Evolutionary conservation across 2,888 invertebrate species (phyloP), one percentile per base, ranked within the genome.

Genomic region (Ditula angustiorana): DNA sequence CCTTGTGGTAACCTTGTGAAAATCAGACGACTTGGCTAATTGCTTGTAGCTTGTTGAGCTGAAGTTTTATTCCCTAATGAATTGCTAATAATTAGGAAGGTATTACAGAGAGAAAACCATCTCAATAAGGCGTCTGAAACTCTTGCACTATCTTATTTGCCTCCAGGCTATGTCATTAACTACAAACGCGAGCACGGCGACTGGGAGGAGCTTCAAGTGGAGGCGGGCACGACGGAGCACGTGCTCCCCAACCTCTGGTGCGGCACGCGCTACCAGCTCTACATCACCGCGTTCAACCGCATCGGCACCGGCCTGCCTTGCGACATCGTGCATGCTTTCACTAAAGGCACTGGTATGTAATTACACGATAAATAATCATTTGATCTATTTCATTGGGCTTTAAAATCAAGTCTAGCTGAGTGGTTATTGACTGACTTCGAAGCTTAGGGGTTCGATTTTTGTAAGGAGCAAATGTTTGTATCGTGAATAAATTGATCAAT

Each of bases 151-250:
- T 47, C 30, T 55, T 52, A 3, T 13, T 37, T 66, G 10, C 10
- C 8, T 75, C 57, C 82, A 93, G 97, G 97, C 33, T 98, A 97
- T 86, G 97, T 97, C 4, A 96, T 98, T 68, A 97, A 97, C 91
- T 98, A 97, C 86, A 97, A 97, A 82, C 94, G 97, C 11, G 97
- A 97, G 75, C 96, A 96, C 76, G 98, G 98, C 0, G 98, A 98
- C 79, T 98, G 98, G 98, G 97, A 98, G 82, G 98, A 98, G 83
- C 89, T 97, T 66, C 97, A 97, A 83, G 96, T 98, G 59, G 96
- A 97, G 70, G 96, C 97, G 5, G 95, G 96, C 67, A 95, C 96
- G 5, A 96, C 96, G 67, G 96, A 96, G 63, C 96, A 97, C 81
- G 94, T 97, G 68, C 84, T 98, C 35, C 95, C 96, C 46, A 96